Evolutionary conservation across 2,797 vertebrate genomes (phyloP).

Genomic region (Hypotaenidia philippensis): DNA sequence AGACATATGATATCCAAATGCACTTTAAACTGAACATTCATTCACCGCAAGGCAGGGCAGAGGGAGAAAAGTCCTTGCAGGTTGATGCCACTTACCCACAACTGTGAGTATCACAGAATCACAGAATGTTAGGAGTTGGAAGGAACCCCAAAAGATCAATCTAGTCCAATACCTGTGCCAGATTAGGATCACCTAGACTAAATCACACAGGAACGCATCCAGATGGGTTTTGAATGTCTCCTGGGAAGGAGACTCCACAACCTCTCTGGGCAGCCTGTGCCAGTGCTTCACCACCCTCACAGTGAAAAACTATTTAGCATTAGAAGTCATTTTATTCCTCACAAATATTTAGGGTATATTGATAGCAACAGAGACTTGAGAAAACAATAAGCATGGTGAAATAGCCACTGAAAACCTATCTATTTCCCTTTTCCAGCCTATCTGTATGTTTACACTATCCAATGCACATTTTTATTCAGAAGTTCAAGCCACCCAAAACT

Average conservation of each 20-base stretch:
- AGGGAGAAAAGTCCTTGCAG: neutral
- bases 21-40: neutral
- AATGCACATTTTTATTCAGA: neutral
- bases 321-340: neutral
- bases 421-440: neutral
- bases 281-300: too few relatives aligned
- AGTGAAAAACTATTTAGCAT: neutral
- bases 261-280: too few relatives aligned
- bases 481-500: neutral
- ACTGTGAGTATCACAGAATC: neutral
- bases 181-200: too few relatives aligned
- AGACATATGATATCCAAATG: neutral
- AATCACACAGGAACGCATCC: too few relatives aligned
- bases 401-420: neutral
- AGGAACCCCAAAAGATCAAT: too few relatives aligned
- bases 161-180: too few relatives aligned
- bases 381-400: neutral
- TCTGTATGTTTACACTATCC: neutral
- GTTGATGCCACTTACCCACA: neutral
- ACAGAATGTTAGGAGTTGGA: too few relatives aligned
- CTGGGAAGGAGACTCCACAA: too few relatives aligned
- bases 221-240: too few relatives aligned
- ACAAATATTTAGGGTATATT: neutral
- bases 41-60: neutral
- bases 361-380: neutral